Percentiles rank a stretch among this genome's conserved stretches.
Conservation (phyloP, 2,888 invertebrate species). For the Empis livida region DNA sequence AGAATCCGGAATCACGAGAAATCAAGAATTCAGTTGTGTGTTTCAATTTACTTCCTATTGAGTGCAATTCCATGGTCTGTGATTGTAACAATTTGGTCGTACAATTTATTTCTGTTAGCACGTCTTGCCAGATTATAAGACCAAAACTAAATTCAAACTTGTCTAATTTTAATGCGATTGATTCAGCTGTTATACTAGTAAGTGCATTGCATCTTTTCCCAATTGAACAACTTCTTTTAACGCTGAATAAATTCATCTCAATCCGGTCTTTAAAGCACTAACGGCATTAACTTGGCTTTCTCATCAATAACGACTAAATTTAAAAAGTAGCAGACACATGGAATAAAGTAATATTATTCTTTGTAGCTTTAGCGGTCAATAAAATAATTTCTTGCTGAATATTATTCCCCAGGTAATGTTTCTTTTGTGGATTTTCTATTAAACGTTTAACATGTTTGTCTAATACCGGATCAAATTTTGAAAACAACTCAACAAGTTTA, state of each 20-base stretch:
- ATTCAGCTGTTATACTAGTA: not conserved
- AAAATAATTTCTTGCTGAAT: too few relatives aligned
- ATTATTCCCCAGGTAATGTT: too few relatives aligned
- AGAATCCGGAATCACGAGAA: not conserved
- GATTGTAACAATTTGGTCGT: not conserved
- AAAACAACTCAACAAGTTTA: not conserved
- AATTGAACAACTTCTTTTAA: not conserved
- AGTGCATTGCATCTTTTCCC: not conserved
- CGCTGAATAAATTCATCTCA: not conserved
- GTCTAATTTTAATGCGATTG: not conserved
- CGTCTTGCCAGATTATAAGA: not conserved
- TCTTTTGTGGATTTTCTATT: too few relatives aligned
- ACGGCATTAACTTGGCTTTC: conserved; percentile 1
- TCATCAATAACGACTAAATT: too few relatives aligned
- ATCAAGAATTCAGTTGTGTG: not conserved
- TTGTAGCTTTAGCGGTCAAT: too few relatives aligned
- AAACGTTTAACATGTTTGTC: not conserved
- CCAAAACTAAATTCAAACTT: not conserved
- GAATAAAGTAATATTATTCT: too few relatives aligned
- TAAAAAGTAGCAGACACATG: too few relatives aligned
- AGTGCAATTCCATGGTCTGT: not conserved
- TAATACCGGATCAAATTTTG: not conserved
- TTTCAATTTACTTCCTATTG: not conserved
- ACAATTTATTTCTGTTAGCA: not conserved
- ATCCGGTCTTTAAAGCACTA: not conserved